phyloP scores from a whole-genome alignment of 2,113 vertebrate species.

The Ceuthmochares aereus region DNA sequence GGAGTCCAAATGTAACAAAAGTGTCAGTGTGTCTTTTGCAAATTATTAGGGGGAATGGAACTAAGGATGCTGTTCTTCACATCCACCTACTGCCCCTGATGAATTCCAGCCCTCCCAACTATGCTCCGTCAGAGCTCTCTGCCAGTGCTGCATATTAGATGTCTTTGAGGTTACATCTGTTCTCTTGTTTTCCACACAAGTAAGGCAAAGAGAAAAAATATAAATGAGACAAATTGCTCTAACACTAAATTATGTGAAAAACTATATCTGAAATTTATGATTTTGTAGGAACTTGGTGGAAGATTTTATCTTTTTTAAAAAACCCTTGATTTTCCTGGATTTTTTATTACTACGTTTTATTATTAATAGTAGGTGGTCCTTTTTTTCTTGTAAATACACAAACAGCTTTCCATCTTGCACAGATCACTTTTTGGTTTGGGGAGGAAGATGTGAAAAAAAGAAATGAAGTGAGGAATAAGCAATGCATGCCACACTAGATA shows the following conservation, averaged over 20 bases:
- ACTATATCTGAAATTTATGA: not conserved
- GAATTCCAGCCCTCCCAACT: not conserved
- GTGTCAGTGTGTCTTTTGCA: not conserved
- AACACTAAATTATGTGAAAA: not conserved
- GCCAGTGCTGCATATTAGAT: not conserved
- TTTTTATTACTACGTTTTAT: not conserved
- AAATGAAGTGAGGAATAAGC: not conserved
- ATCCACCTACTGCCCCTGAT: not conserved
- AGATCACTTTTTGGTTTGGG: not conserved
- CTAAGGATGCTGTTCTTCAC: not conserved
- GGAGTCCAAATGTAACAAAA: not conserved
- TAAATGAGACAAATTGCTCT: not conserved
- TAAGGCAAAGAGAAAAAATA: conserved; percentile 38
- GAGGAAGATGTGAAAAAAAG: not conserved
- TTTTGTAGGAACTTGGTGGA: not conserved
- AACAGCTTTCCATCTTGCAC: not conserved
- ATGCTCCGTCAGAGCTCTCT: not conserved
- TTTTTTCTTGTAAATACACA: not conserved
- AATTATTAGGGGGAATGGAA: not conserved
- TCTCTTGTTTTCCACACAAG: conserved; percentile 33
- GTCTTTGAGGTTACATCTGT: conserved; percentile 20
- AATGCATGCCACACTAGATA: not conserved
- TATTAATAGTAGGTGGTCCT: not conserved
- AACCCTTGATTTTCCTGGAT: not conserved
- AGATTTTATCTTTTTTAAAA: not conserved